Evolutionary conservation across 92 coral and sea anemone species (phyloP).

Genomic region (Montipora capitata): DNA sequence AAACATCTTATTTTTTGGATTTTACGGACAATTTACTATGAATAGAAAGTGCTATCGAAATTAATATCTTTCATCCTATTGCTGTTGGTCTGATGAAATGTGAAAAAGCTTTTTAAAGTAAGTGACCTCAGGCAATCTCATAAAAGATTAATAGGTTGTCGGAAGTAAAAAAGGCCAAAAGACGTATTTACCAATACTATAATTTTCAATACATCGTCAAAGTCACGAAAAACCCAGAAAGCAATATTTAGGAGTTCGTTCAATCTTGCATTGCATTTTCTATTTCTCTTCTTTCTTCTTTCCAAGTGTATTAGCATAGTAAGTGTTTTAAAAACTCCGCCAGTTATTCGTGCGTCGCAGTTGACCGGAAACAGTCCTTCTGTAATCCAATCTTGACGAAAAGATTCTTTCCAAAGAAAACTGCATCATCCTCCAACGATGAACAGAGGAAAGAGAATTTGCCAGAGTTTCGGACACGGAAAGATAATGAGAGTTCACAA

Average conservation of each 20-base stretch:
- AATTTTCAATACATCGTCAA: not conserved
- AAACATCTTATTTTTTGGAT: too few relatives aligned
- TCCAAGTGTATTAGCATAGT: not conserved
- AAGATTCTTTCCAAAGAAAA: too few relatives aligned
- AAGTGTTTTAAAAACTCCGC: not conserved
- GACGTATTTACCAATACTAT: not conserved
- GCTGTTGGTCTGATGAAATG: not conserved
- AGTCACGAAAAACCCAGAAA: slow-evolving; percentile 4
- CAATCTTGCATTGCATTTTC: not conserved
- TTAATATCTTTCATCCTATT: not conserved
- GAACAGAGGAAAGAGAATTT: too few relatives aligned
- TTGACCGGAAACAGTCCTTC: slow-evolving; percentile 5
- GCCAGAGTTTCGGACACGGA: too few relatives aligned
- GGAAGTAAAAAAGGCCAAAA: not conserved
- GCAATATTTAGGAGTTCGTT: not conserved
- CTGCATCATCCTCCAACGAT: too few relatives aligned
- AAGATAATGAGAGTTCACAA: too few relatives aligned
- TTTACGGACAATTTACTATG: too few relatives aligned
- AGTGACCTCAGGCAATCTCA: not conserved
- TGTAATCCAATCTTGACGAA: slow-evolving; percentile 11
- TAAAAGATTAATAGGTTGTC: not conserved
- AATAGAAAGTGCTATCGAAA: too few relatives aligned
- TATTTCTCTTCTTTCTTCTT: not conserved
- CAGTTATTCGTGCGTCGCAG: slow-evolving; percentile 11
- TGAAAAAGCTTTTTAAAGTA: not conserved